Evolutionary conservation across 1,140 invertebrate genomes (phyloP).

Genomic region (Diorhabda sublineata): DNA sequence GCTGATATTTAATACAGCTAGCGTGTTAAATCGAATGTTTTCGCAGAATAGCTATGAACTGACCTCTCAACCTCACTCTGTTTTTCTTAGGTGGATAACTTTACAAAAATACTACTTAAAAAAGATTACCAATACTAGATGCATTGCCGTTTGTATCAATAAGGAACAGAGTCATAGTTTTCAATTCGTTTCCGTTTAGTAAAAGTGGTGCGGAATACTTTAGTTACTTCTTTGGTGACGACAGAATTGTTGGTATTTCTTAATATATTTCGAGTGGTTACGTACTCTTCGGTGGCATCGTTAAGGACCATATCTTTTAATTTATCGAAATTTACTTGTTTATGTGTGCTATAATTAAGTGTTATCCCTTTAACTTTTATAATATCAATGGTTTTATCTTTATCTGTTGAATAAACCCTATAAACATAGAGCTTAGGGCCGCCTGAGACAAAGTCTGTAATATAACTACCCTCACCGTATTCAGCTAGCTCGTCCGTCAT

Average conservation of each 20-base stretch:
- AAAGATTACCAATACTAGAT: background rate
- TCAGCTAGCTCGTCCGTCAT: too few relatives aligned
- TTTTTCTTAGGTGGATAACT: background rate
- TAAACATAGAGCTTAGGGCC: too few relatives aligned
- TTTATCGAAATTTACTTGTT: slow-evolving; percentile 21
- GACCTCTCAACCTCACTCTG: background rate
- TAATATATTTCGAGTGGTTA: too few relatives aligned
- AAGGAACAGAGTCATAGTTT: slow-evolving; percentile 9
- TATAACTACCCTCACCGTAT: too few relatives aligned
- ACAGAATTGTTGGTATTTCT: too few relatives aligned
- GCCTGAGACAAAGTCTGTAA: too few relatives aligned
- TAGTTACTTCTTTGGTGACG: too few relatives aligned
- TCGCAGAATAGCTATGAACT: background rate
- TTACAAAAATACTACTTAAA: background rate
- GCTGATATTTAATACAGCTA: background rate
- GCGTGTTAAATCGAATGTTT: background rate
- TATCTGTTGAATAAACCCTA: too few relatives aligned
- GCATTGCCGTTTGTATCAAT: background rate
- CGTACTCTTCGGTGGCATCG: slow-evolving; percentile 1
- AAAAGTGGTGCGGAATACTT: slow-evolving; percentile 5
- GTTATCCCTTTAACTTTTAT: too few relatives aligned
- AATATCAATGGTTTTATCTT: too few relatives aligned
- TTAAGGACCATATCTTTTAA: slow-evolving; percentile 10
- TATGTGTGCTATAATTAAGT: too few relatives aligned
- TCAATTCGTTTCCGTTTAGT: slow-evolving; percentile 10